Evolutionary conservation across 2,113 vertebrate genomes (phyloP), one percentile per base, ranked within the genome.

Genomic region (Indri indri): DNA sequence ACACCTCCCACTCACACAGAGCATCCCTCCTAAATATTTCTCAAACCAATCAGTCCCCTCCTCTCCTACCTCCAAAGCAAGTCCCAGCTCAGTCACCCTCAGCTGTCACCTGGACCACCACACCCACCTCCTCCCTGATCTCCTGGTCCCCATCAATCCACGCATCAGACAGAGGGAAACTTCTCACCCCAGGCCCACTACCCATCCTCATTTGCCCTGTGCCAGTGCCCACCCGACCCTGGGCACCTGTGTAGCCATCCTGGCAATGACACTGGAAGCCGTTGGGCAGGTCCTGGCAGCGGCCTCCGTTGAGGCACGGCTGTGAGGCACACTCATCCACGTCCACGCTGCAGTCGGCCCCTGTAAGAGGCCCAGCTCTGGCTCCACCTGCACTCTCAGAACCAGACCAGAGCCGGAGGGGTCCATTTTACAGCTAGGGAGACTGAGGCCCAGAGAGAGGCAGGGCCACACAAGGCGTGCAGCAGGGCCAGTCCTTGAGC

Each of bases 161-260:
- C 18, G 12, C 13, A 12, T 54, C 85, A 65, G 74, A 45, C 77
- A 40, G 32, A 65, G 18, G 85, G 32, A n/a, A 42, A 1, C 74
- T 7, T 30, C 74, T 30, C 8, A 18, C 18, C 45, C 68, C 32
- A 27, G 25, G 23, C 73, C 73, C 71, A 7, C 20, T 22, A 32
- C n/a, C 27, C 27, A 30, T 25, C 27, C 27, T 63, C 61, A 13
- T 63, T 59, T 37, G 32, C 59, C 59, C 88, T 14, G 7, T 14
- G 30, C 50, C 50, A 0, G 25, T 2, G 37, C 81, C 90, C 79
- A 17, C 83, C 93, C 71, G 1, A 22, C 50, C 91, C 70, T 5
- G 93, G 42, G 97, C 76, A 99, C 99, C 99, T 99, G 99, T 98
- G 79, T 99, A 99, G 32, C 99, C 99, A 0, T 98, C 98, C 0